Evolutionary conservation across 2,888 invertebrate species (phyloP), one percentile per base, ranked within the genome.

Genomic region (Resseliella maxima): DNA sequence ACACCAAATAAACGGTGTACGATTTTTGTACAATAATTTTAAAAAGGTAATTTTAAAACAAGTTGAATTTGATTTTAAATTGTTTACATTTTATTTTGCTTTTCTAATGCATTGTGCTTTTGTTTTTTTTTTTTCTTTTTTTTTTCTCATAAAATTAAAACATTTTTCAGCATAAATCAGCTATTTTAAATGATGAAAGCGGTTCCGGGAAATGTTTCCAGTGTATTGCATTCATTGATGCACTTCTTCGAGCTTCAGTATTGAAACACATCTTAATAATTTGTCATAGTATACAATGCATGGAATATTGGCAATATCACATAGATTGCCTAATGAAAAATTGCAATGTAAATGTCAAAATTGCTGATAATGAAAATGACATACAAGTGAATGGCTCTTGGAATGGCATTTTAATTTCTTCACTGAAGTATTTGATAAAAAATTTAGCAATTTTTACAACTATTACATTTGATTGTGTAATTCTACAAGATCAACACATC

Each of bases 141-240:
- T 64, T 64, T 5, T 64, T n/a, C 24, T n/a, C n/a, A n/a, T n/a
- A n/a, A n/a, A n/a, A n/a, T n/a, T n/a, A n/a, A 54, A 10, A 5
- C 2, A 81, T 90, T 86, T 88, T 88, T 54, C 90, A 89, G 86
- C 88, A 89, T 5, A 89, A 90, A 85, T 89, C 90, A 81, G 89
- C 90, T 87, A 89, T 90, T 85, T 88, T 90, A 18, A 91, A 91
- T 87, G 91, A 91, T 87, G 91, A 91, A 87, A 89, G 89, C 87
- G 91, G 91, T 0, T 88, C 91, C 87, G 91, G 91, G 0, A 91
- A 91, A 86, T 88, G 88, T 86, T 89, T 89, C 0, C 87, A 89
- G 1, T 88, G 90, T n/a, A 88, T 88, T 1, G 89, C 89, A 1
- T 88, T 91, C 24, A 87, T 91, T 31, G 89, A 88, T 72, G 89